phyloP scores from a whole-genome alignment of 2,797 vertebrate species.

The Tinamus major region DNA sequence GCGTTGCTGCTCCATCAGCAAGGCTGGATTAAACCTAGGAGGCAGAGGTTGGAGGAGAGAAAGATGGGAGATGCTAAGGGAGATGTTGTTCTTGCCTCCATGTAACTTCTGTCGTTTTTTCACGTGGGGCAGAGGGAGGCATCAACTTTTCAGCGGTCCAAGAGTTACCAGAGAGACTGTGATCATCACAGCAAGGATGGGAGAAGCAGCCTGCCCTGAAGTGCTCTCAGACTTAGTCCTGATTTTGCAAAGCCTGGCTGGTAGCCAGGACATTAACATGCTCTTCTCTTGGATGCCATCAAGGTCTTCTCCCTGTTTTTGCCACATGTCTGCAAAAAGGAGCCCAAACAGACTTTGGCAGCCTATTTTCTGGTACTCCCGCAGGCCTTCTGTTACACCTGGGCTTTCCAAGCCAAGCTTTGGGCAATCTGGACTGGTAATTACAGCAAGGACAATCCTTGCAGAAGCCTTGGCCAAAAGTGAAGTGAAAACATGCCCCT shows the following conservation, averaged over 20 bases:
- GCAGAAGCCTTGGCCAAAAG: neutral
- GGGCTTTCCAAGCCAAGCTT: fast-evolving
- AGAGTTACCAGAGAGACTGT: neutral
- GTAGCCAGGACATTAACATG: neutral
- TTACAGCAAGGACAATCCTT: neutral
- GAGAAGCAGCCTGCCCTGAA: neutral
- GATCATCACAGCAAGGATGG: neutral
- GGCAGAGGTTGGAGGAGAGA: neutral
- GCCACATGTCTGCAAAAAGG: neutral
- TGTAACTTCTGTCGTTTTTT: neutral
- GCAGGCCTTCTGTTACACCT: neutral
- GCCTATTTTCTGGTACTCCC: neutral
- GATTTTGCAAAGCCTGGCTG: neutral
- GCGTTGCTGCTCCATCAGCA: neutral
- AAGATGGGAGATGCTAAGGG: neutral
- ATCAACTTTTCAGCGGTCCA: neutral
- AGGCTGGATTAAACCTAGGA: neutral
- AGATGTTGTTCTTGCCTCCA: neutral
- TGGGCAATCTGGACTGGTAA: neutral
- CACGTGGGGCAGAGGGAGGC: neutral
- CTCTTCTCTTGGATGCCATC: neutral
- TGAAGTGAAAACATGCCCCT: neutral
- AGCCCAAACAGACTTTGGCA: neutral
- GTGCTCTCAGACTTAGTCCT: neutral
- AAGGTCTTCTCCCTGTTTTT: neutral